Base-by-base conservation (phyloP, 2,113 vertebrate species). In the Hylia prasina region DNA sequence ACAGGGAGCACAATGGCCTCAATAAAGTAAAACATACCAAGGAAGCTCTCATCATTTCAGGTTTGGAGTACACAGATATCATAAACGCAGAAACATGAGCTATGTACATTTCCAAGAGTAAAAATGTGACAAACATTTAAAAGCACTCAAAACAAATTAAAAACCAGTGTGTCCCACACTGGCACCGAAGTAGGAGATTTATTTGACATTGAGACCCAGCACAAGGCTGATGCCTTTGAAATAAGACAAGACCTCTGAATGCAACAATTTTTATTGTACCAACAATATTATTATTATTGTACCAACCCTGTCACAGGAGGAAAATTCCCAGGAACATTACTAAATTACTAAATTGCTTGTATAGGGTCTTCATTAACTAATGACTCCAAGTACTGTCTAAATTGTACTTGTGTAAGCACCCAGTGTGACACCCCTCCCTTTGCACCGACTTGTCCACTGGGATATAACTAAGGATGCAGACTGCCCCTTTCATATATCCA, bases 301-400 rank as follows among this genome's bases (percentile, higher is more conserved):
- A 44, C 30, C 9, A 57, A 7, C 2, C 3, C 15, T 84, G 1
- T 53, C 35, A 45, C 1, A 0, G 33, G 12, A 47, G 13, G 5
- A 18, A 14, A 66, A 25, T 54, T 77, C 20, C 3, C 13, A 83
- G 39, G 33, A 75, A 7, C 14, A 19, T 8, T 45, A 18, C 30
- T 61, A 23, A 42, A 40, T 18, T n/a, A n/a, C n/a, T n/a, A n/a
- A n/a, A n/a, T n/a, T n/a, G n/a, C n/a, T n/a, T 90, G 2, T 58
- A 9, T 6, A 47, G 19, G 19, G 10, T 63, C 16, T 78, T 87
- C 21, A 40, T 58, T 68, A 93, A 45, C 25, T 58, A 63, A 60
- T 47, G 19, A 42, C 4, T 70, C 14, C 14, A 63, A 10, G 3
- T 78, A 11, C 15, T 76, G 22, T 24, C 33, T 84, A 9, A 71